Evolutionary conservation across 2,888 invertebrate species (phyloP), one percentile per base, ranked within the genome.

Genomic region (Darwinula stevensoni): DNA sequence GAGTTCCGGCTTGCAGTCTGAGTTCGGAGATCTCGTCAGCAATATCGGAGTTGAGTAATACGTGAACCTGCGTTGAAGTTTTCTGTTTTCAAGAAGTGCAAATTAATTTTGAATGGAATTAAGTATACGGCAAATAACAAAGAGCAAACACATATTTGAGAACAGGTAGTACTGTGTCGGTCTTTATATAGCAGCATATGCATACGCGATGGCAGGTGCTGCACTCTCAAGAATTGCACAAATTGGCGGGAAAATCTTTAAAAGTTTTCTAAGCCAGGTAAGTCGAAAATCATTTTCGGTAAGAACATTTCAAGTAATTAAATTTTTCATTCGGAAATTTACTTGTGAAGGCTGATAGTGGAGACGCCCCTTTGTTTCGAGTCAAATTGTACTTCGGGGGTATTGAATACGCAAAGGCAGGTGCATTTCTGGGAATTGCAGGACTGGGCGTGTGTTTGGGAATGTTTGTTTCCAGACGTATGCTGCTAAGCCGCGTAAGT

Each of bases 1-100:
- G 22, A 22, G 22, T 22, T 22, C 22, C 22, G 22, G 22, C 22
- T 22, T 22, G 22, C 22, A 22, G 22, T 22, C 22, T 22, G 22
- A 22, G 22, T 22, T 22, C 22, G 22, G 22, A 22, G 22, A 22
- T 22, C 22, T 22, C 22, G 22, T 22, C 22, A 22, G 22, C 22
- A 22, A 22, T 22, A 22, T 22, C 22, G 22, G 22, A 22, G 22
- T 22, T 22, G 22, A 22, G 22, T 22, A 22, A 22, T 22, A 22
- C 22, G 22, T 22, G 22, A 22, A 22, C 22, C 22, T 22, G 22
- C 22, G 22, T 22, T 22, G 22, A 22, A 22, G 22, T 22, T 22
- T 22, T 22, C 22, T 22, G 22, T 22, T 22, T 22, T 22, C 22
- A 22, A 22, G 22, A 22, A 22, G 22, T 22, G 22, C 22, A 22